phyloP scores from a whole-genome alignment of 2,888 invertebrate genomes.

The Oligia strigilis region DNA sequence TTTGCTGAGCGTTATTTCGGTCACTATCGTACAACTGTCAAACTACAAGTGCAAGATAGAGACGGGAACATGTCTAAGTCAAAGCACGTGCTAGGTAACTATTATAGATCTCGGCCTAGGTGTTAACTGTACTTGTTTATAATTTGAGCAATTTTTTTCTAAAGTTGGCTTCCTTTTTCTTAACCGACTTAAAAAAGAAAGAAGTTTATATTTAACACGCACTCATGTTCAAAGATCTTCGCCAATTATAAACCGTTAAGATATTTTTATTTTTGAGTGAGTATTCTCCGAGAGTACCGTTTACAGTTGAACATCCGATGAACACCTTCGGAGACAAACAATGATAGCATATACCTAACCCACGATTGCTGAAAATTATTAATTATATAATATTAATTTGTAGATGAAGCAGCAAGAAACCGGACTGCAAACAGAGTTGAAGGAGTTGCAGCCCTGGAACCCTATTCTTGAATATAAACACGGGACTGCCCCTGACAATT shows the following conservation, averaged over 20 bases:
- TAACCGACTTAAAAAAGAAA: not conserved
- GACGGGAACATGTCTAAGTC: not conserved
- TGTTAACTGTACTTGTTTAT: not conserved
- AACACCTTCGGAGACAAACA: not conserved
- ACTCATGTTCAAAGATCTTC: not conserved
- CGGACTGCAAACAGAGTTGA: not conserved
- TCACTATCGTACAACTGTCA: not conserved
- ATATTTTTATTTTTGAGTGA: not conserved
- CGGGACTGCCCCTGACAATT: not conserved
- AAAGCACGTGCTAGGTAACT: not conserved
- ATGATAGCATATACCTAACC: not conserved
- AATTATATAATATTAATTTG: not conserved
- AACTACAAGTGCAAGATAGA: not conserved
- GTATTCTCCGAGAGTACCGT: not conserved
- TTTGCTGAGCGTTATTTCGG: not conserved
- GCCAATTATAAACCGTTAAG: not conserved
- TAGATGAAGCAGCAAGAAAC: not conserved
- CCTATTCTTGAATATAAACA: not conserved
- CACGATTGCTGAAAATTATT: not conserved
- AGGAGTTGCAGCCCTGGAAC: not conserved
- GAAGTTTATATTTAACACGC: not conserved
- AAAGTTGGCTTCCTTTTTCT: too few relatives aligned
- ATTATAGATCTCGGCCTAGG: not conserved
- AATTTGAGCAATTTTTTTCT: too few relatives aligned
- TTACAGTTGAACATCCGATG: not conserved